A percentile compares a stretch with the other conserved stretches of the same genome.
Conservation (phyloP, 2,888 invertebrate species). For the Caprella mutica region DNA sequence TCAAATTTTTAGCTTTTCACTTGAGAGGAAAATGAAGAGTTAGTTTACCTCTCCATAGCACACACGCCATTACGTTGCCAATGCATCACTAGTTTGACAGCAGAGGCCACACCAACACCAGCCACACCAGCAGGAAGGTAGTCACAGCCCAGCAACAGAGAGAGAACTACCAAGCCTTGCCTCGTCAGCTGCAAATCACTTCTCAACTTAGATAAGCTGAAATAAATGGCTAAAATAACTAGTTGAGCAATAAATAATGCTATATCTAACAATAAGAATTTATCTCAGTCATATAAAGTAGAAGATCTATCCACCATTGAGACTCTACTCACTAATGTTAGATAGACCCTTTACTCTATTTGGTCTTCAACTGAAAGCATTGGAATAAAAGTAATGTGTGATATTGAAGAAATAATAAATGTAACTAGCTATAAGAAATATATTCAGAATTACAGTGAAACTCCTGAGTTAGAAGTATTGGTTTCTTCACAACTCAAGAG, state of each 20-base stretch:
- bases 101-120: constrained; percentile 66
- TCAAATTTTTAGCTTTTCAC: too few relatives aligned
- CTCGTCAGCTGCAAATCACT: constrained; percentile 38
- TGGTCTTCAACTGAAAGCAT: too few relatives aligned
- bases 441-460: too few relatives aligned
- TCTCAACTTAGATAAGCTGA: constrained; percentile 12
- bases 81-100: constrained; percentile 46
- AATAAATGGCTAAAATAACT: neutral
- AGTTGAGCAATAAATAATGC: neutral
- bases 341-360: too few relatives aligned
- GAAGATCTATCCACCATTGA: too few relatives aligned
- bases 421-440: too few relatives aligned
- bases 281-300: neutral
- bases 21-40: too few relatives aligned
- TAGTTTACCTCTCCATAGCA: constrained; percentile 7
- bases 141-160: constrained; percentile 76
- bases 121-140: constrained; percentile 63
- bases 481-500: too few relatives aligned
- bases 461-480: too few relatives aligned
- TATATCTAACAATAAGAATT: neutral
- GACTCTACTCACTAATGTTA: too few relatives aligned
- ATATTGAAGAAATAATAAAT: too few relatives aligned
- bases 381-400: too few relatives aligned
- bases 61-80: constrained; percentile 2
- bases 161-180: constrained; percentile 67